phyloP scores from a whole-genome alignment of 2,113 vertebrate species.

The Bolborhynchus lineola region DNA sequence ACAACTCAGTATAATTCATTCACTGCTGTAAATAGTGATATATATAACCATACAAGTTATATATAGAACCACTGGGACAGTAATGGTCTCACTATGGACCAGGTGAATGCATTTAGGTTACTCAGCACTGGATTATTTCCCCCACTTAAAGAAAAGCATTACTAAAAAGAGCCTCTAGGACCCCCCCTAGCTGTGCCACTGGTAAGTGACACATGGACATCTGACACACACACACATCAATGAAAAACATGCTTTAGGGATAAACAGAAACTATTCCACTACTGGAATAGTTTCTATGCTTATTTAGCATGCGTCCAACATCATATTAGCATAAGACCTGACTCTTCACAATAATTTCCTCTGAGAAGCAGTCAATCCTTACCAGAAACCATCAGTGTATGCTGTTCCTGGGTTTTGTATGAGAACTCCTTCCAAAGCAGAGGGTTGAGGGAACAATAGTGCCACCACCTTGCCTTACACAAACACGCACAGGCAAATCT shows the following conservation, averaged over 20 bases:
- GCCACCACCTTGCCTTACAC: neutral
- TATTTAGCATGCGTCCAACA: neutral
- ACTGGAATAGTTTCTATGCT: neutral
- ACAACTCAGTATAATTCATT: neutral
- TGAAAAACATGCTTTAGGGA: neutral
- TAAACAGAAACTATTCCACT: neutral
- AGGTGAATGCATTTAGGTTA: neutral
- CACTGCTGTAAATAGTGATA: neutral
- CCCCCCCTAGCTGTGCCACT: neutral
- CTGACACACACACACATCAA: neutral
- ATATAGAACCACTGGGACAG: neutral
- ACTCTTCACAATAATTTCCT: neutral
- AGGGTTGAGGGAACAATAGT: neutral
- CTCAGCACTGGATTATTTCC: neutral
- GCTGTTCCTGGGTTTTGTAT: neutral
- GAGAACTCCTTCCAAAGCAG: neutral
- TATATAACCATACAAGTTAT: neutral
- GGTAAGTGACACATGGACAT: neutral
- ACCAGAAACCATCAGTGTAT: neutral
- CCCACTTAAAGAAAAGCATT: neutral
- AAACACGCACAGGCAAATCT: neutral
- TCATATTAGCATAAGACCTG: neutral
- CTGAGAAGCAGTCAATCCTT: neutral
- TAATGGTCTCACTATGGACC: neutral
- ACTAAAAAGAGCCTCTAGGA: neutral